Conservation (phyloP, 2,888 invertebrate genomes). For the Aplocera efformata region DNA sequence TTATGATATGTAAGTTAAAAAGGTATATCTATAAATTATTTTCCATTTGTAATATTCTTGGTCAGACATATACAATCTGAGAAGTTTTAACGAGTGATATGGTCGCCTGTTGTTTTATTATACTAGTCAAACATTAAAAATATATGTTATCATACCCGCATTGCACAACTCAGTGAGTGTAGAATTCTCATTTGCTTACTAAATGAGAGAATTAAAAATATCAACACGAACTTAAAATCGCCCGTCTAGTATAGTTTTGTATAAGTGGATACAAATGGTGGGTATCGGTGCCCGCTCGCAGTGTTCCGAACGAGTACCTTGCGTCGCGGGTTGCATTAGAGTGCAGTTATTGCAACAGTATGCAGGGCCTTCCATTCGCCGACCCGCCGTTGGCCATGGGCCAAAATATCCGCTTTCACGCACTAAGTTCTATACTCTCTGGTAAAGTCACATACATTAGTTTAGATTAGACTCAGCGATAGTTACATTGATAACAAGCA, state of each 20-base stretch:
- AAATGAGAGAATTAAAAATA: not conserved
- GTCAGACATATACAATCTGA: no score
- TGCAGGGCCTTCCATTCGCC: slow-evolving; percentile 75
- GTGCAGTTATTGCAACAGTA: slow-evolving; percentile 72
- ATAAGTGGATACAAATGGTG: slow-evolving; percentile 8
- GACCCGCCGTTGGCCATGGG: slow-evolving; percentile 66
- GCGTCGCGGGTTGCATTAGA: slow-evolving; percentile 48
- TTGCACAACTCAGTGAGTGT: not conserved
- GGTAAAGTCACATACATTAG: slow-evolving; percentile 24
- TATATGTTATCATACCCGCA: no score
- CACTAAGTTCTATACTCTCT: slow-evolving; percentile 37
- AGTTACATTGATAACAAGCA: slow-evolving; percentile 6
- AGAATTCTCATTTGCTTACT: slow-evolving; percentile 9
- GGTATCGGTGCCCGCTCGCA: slow-evolving; percentile 7
- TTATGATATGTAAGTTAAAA: no score
- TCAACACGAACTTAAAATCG: not conserved
- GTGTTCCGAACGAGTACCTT: slow-evolving; percentile 11
- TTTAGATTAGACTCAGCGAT: slow-evolving; percentile 25
- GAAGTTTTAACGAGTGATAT: no score
- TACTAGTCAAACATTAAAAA: no score
- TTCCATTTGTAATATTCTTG: no score
- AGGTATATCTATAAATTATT: no score
- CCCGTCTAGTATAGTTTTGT: not conserved
- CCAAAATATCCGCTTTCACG: slow-evolving; percentile 73
- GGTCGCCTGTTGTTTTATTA: no score